Evolutionary conservation across 2,797 vertebrate species (phyloP).

Genomic region (Oryzias dopingdopingensis): DNA sequence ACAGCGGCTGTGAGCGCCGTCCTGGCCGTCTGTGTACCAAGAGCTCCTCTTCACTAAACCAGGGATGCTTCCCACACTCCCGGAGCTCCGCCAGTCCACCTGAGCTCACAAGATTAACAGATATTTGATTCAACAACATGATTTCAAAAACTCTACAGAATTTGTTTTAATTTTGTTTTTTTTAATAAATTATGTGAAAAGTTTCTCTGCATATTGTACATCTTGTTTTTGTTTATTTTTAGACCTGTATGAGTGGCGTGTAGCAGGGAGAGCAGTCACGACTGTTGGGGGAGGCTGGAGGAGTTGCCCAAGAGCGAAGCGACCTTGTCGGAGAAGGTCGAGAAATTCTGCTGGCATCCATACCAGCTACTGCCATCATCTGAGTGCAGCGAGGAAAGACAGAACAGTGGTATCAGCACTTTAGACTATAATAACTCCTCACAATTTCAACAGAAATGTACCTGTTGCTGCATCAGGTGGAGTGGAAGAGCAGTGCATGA

Average conservation of each 20-base stretch:
- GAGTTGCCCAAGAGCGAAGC: conserved; percentile 90
- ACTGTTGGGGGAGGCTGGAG: conserved; percentile 86
- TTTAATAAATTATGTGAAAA: too few species aligned
- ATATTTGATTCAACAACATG: not conserved
- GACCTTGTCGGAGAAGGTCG: conserved; percentile 89
- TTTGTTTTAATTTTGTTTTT: too few species aligned
- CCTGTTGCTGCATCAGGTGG: conserved; percentile 86
- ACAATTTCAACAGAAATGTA: conserved; percentile 18
- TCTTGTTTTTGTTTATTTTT: not conserved
- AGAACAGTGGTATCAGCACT: not conserved
- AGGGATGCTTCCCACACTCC: conserved; percentile 85
- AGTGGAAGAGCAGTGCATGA: conserved; percentile 85
- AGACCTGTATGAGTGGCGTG: conserved; percentile 85
- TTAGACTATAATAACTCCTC: not conserved
- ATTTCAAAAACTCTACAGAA: too few species aligned
- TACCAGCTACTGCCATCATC: conserved; percentile 92
- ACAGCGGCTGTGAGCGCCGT: conserved; percentile 74
- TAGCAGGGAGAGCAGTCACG: conserved; percentile 80
- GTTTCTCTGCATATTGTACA: too few species aligned
- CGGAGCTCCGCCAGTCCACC: conserved; percentile 85
- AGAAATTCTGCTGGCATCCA: conserved; percentile 86
- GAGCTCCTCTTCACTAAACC: conserved; percentile 85
- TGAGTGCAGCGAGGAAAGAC: conserved; percentile 39
- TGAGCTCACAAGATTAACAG: conserved; percentile 45
- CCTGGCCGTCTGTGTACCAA: conserved; percentile 89